phyloP scores from a whole-genome alignment of 2,113 vertebrate species.

The Orientallactaga bullata region DNA sequence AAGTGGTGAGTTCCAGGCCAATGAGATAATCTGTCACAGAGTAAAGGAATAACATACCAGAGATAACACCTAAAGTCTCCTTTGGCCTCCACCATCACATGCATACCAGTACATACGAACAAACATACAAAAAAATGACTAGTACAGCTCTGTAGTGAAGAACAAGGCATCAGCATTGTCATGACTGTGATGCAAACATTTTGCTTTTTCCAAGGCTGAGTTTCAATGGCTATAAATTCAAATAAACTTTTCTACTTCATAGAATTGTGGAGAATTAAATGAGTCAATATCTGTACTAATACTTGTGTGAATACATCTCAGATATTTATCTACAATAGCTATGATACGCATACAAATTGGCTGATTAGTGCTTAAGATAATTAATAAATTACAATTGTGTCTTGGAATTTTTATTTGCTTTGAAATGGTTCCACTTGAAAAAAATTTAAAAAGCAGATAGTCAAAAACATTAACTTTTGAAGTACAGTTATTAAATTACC shows the following conservation, averaged over 20 bases:
- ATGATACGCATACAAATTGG: not conserved
- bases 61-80: too few relatives aligned
- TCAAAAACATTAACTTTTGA: not conserved
- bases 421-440: not conserved
- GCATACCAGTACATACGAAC: too few relatives aligned
- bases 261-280: conserved; percentile 37
- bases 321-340: not conserved
- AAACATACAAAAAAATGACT: not conserved
- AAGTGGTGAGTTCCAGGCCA: too few relatives aligned
- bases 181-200: not conserved
- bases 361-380: not conserved
- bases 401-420: conserved; percentile 17
- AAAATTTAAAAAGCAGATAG: not conserved
- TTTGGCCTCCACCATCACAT: too few relatives aligned
- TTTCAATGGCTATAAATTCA: not conserved
- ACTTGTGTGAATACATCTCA: not conserved
- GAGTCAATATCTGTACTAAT: not conserved
- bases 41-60: too few relatives aligned
- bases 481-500: not conserved
- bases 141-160: not conserved
- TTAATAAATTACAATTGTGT: not conserved
- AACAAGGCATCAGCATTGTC: not conserved
- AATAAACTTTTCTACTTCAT: not conserved
- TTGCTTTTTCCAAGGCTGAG: not conserved
- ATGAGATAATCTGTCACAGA: too few relatives aligned